Evolutionary conservation across 2,113 vertebrate species (phyloP).

Genomic region (Anoura caudifer): DNA sequence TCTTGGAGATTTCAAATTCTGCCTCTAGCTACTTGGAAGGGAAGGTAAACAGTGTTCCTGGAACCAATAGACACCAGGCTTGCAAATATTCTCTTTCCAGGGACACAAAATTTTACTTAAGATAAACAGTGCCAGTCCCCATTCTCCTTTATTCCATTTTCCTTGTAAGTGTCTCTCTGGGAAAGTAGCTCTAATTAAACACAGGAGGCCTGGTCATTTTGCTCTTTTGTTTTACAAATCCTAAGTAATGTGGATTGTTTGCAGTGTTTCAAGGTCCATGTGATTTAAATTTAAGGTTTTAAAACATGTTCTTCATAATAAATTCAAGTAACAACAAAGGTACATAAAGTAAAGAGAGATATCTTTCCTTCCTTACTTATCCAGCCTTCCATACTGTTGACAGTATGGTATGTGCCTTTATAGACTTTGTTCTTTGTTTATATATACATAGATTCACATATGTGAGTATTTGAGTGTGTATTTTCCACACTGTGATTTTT

Average conservation of each 20-base stretch:
- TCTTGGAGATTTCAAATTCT: neutral
- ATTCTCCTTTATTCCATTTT: neutral
- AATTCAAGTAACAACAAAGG: neutral
- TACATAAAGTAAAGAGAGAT: neutral
- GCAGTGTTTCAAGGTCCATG: neutral
- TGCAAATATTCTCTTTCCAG: neutral
- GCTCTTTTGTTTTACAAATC: neutral
- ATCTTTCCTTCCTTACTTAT: neutral
- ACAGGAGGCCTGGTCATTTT: neutral
- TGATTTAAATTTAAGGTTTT: neutral
- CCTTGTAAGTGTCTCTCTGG: neutral
- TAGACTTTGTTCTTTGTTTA: neutral
- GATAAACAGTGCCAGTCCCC: neutral
- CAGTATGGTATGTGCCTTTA: neutral
- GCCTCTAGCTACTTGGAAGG: neutral
- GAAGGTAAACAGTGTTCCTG: neutral
- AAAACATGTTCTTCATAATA: neutral
- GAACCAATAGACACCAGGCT: neutral
- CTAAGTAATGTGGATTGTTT: neutral
- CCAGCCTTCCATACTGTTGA: neutral
- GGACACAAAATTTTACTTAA: neutral
- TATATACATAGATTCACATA: neutral
- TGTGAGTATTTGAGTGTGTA: neutral
- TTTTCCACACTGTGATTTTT: neutral
- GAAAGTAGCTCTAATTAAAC: neutral